These are phyloP conservation scores for Pseudomugil tenellus DNA, from an alignment of 2,797 vertebrate genomes.

Conservation along the genomic window DNA sequence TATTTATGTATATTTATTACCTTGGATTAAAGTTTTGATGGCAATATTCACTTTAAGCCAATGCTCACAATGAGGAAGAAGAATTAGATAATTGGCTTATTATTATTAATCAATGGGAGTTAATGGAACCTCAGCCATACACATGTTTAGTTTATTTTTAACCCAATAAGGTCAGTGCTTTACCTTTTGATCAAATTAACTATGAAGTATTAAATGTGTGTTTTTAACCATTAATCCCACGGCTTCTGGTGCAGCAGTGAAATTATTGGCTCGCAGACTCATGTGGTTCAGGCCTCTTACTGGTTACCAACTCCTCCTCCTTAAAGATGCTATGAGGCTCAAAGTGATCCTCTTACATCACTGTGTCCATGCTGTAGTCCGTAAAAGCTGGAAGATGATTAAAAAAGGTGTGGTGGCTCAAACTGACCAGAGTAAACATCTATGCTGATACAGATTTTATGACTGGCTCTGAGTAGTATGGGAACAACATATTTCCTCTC, in stretches of 20 bases:
- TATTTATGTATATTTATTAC: too few species aligned
- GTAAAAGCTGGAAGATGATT: slow-evolving; percentile 37
- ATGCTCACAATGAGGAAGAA: too few species aligned
- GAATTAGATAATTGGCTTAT: too few species aligned
- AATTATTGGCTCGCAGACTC: too few species aligned
- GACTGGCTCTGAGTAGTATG: background rate
- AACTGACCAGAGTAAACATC: slow-evolving; percentile 15
- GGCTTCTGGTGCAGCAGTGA: background rate
- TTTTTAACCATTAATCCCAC: background rate
- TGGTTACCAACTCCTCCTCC: slow-evolving; percentile 17
- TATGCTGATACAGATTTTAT: background rate
- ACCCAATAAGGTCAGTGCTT: background rate
- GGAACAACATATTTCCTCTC: background rate
- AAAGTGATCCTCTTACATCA: slow-evolving; percentile 37
- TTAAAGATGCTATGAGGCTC: slow-evolving; percentile 35
- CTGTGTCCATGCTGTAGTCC: slow-evolving; percentile 20
- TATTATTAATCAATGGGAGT: too few species aligned
- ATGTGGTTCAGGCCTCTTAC: background rate
- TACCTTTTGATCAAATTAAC: background rate
- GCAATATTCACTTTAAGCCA: too few species aligned
- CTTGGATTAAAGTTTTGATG: too few species aligned
- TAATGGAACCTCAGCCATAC: background rate
- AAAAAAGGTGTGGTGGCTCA: slow-evolving; percentile 34
- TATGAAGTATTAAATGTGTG: background rate
- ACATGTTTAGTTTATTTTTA: background rate